Evolutionary conservation across 2,113 vertebrate genomes (phyloP), one percentile per base, ranked within the genome.

Genomic region (Mugil cephalus): DNA sequence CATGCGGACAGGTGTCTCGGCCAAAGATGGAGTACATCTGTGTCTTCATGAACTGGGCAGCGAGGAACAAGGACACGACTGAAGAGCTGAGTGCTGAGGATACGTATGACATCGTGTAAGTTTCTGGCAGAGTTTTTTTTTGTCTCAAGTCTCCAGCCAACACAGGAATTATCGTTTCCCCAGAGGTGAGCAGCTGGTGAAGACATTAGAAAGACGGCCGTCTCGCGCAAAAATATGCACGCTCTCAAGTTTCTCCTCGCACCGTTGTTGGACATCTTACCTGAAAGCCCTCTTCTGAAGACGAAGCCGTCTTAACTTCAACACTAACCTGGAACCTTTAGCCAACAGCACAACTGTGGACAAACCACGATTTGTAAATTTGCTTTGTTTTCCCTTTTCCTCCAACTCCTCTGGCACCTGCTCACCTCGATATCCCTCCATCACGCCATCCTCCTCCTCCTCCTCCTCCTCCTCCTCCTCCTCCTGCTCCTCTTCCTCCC

Each of bases 391-490:
- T 30, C 38, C 24, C 34, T 48, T 34, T 34, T 19, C 14, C 21
- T 58, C 51, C 43, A 70, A 39, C 39, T 85, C 75, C 61, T 69
- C 74, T 60, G 54, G 56, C 74, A 83, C 82, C 86, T 82, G 73
- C 79, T 77, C 75, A 50, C 87, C 85, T 52, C 51, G 15, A 67
- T 83, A 75, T 67, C 61, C 69, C 82, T 82, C 84, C 78, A 82
- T 34, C 84, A 58, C 69, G 69, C 67, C 70, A 62, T 66, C 40
- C 46, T 69, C 46, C 83, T 68, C 62, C 72, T 64, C 89, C 62
- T 81, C 36, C 69, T 87, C 47, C 78, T 77, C 69, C 63, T 76
- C 24, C 76, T 45, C 83, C 43, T 66, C 53, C 13, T 30, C 70
- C 55, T 15, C 50, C 66, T 59, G 8, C 77, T 51, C 71, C 40